A percentile compares a stretch with the other conserved stretches of the same genome.
These are phyloP conservation scores for Ranitomeya imitator DNA, from an alignment of 2,113 vertebrate species.

Conservation along the genomic window DNA sequence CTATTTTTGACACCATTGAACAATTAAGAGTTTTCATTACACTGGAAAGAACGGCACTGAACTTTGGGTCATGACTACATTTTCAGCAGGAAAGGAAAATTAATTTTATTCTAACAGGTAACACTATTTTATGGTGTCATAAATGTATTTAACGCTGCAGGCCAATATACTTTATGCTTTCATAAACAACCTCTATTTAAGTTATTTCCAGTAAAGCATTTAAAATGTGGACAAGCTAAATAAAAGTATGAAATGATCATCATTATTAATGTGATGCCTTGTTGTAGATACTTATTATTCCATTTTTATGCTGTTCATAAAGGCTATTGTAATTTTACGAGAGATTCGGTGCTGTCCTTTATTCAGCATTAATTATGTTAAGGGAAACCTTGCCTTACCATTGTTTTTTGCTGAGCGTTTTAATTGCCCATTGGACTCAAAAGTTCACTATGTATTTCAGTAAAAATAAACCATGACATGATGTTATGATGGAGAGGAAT, in stretches of 20 bases:
- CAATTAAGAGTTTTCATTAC: not conserved
- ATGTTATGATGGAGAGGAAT: no score
- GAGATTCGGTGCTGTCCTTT: not conserved
- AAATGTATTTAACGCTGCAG: not conserved
- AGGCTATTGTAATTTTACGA: not conserved
- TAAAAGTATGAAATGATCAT: not conserved
- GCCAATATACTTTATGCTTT: conserved; percentile 2
- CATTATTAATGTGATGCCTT: not conserved
- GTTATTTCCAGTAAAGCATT: not conserved
- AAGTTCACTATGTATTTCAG: no score
- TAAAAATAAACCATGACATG: no score
- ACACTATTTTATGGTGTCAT: not conserved
- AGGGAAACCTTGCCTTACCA: not conserved
- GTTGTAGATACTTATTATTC: not conserved
- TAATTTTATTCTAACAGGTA: not conserved
- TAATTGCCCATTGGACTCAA: no score
- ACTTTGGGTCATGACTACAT: not conserved
- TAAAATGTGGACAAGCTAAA: conserved; percentile 6
- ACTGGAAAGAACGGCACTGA: not conserved
- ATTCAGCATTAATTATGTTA: not conserved
- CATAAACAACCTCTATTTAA: conserved; percentile 10
- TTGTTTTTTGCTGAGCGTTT: no score
- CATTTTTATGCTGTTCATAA: not conserved
- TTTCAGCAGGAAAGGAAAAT: not conserved
- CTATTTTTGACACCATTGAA: not conserved